phyloP scores from a whole-genome alignment of 2,888 invertebrate species.

The Stictocephala bisonia region DNA sequence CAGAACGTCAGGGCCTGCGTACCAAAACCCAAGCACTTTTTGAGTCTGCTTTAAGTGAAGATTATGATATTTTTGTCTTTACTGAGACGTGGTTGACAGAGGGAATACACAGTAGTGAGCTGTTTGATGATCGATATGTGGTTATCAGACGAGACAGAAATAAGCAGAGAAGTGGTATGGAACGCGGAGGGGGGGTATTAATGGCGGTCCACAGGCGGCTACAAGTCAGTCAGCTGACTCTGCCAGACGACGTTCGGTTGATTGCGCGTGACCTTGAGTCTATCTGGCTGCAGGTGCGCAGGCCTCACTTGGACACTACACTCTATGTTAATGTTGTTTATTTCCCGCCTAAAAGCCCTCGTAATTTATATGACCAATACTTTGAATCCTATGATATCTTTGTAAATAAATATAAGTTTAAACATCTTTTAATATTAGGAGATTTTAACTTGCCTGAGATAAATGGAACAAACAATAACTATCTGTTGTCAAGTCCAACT shows the following conservation, averaged over 20 bases:
- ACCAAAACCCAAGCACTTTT: not conserved
- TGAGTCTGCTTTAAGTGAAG: not conserved
- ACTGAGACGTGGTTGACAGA: slow-evolving; percentile 14
- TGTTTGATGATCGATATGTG: slow-evolving; percentile 14
- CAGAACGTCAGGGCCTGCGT: slow-evolving; percentile 17
- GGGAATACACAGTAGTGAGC: not conserved
- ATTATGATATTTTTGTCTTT: not conserved
- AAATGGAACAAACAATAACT: no score
- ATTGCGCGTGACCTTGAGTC: not conserved
- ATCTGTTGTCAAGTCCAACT: no score
- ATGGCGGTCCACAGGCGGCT: not conserved
- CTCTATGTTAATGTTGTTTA: slow-evolving; percentile 9
- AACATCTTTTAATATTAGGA: no score
- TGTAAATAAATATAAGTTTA: no score
- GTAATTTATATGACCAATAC: no score
- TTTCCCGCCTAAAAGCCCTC: slow-evolving; percentile 11
- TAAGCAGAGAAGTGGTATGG: not conserved
- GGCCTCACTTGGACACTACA: not conserved
- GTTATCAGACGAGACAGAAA: slow-evolving; percentile 20
- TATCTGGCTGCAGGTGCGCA: not conserved
- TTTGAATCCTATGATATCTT: no score
- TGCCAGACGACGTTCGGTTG: not conserved
- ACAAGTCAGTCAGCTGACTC: not conserved
- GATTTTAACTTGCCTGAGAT: no score
- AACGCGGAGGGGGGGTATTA: not conserved